Conservation (phyloP, 30 jellyfish, hydroid and myxozoan genomes). For the Turritopsis rubra region DNA sequence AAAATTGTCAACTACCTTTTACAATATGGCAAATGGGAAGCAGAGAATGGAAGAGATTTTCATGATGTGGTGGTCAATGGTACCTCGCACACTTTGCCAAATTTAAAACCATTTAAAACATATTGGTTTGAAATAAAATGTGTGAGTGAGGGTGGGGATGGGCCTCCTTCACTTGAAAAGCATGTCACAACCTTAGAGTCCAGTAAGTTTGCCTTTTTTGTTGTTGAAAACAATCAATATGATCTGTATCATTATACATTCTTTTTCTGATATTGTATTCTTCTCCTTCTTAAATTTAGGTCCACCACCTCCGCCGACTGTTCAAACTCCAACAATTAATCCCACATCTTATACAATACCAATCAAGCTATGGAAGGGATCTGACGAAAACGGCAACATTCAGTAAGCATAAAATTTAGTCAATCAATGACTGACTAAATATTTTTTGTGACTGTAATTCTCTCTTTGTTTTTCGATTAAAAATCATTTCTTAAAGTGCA, state of each 20-base stretch:
- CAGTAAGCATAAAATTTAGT: constrained; percentile 15
- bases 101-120: constrained; percentile 22
- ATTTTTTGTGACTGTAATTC: neutral
- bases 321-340: constrained; percentile 26
- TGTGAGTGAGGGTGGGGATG: constrained; percentile 17
- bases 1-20: constrained; percentile 6
- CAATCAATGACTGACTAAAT: no score
- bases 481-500: neutral
- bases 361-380: constrained; percentile 23
- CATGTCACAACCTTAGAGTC: constrained; percentile 7
- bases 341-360: constrained; percentile 33
- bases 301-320: constrained; percentile 58
- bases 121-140: constrained; percentile 1
- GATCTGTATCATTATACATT: neutral
- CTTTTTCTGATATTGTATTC: neutral
- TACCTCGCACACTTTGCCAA: neutral
- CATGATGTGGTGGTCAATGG: neutral
- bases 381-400: constrained; percentile 31
- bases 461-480: no score
- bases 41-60: neutral
- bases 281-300: constrained; percentile 6
- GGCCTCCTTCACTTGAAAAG: neutral
- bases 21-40: neutral
- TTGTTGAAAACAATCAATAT: neutral
- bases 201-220: constrained; percentile 9